Evolutionary conservation across 2,888 invertebrate genomes (phyloP).

Genomic region (Mimachlamys varia): DNA sequence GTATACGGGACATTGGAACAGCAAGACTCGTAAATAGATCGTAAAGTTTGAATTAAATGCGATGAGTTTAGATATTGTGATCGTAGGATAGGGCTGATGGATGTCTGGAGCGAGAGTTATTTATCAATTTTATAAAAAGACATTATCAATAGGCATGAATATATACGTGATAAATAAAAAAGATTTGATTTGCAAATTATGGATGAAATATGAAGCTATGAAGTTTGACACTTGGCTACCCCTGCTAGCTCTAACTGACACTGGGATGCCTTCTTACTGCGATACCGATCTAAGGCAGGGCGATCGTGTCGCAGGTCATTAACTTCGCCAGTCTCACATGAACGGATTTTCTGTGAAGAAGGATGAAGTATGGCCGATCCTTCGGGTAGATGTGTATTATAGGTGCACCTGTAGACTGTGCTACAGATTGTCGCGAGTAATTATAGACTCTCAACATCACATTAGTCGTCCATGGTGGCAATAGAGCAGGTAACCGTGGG

Average conservation of each 20-base stretch:
- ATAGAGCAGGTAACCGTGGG: conserved; percentile 19
- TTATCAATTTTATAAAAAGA: conserved; percentile 17
- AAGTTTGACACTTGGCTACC: neutral
- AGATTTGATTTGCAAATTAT: conserved; percentile 27
- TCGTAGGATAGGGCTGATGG: neutral
- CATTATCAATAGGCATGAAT: conserved; percentile 25
- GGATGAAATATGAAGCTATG: conserved; percentile 31
- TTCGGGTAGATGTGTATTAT: conserved; percentile 31
- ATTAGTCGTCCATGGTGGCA: conserved; percentile 28
- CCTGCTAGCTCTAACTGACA: neutral
- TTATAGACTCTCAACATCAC: conserved; percentile 14
- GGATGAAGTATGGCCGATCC: neutral
- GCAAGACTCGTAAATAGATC: neutral
- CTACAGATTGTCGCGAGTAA: conserved; percentile 28
- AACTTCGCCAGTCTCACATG: neutral
- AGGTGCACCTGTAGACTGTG: neutral
- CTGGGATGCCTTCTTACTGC: neutral
- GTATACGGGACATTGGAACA: neutral
- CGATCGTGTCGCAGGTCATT: neutral
- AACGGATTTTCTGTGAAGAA: neutral
- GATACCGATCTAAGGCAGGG: neutral
- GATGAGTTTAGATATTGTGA: neutral
- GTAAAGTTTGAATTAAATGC: conserved; percentile 18
- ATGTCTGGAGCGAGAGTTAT: conserved; percentile 9
- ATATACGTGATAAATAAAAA: conserved; percentile 33